Base-by-base conservation (phyloP, 2,888 invertebrate genomes). In the Folsomia manolachei region DNA sequence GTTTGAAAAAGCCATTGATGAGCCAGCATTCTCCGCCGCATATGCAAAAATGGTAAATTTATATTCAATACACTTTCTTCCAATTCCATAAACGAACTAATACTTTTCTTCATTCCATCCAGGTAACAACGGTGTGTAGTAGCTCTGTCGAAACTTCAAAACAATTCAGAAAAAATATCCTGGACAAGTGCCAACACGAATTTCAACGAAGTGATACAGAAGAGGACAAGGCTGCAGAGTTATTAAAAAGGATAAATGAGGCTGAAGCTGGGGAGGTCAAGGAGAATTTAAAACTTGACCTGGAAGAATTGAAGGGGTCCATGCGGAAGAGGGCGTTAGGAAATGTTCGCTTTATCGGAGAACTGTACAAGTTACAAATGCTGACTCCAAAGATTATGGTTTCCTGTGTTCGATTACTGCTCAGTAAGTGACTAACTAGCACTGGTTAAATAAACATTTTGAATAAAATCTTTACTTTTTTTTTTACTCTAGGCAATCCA, bases 1-100 rank as follows among this genome's bases (percentile, higher is more conserved):
- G 7, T 97, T 97, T 83, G 94, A 96, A 83, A 97, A 97, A 87
- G 91, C 97, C 23, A 92, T 97, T 70, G 94, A 95, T 84, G 97
- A 97, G 84, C 97, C 97, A 0, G 93, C 90, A 81, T 97, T 96
- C 84, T 93, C 95, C 19, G 91, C 91, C 70, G 93, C 93, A 0
- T 97, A 97, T 86, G 96, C 97, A 1, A 87, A 89, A 64, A 90
- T 97, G 88, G 79, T 81, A 75, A 53, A 64, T n/a, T 39, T 61
- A 53, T 60, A 11, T 11, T 18, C 18, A 51, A 18, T 11, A 9
- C 9, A 51, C 18, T 51, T 51, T 51, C 9, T 51, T 11, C 9
- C 51, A 51, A 52, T 23, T 66, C n/a, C 7, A 4, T 25, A 66
- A 51, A 7, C 27, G 7, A 64, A 64, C 9, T n/a, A n/a, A n/a